These are phyloP conservation scores for Myripristis murdjan DNA, from an alignment of 2,797 vertebrate genomes.

Conservation along the genomic window DNA sequence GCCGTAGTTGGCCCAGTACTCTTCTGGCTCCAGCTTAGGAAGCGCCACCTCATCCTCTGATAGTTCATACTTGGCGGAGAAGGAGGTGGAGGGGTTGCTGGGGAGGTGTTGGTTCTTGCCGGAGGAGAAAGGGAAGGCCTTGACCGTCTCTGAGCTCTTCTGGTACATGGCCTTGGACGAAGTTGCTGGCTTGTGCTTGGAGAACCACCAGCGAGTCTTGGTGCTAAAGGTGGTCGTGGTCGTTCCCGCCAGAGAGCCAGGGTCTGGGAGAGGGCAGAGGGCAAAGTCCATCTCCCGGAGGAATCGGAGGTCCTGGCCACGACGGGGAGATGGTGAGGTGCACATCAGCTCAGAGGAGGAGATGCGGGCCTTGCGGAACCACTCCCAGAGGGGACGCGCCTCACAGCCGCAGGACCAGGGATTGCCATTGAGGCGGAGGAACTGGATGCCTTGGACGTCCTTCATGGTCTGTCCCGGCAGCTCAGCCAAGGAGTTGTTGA, in stretches of 20 bases:
- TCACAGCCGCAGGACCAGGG: constrained; percentile 98
- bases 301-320: constrained; percentile 91
- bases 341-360: constrained; percentile 95
- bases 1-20: constrained; percentile 91
- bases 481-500: constrained; percentile 95
- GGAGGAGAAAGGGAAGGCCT: constrained; percentile 79
- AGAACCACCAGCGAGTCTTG: constrained; percentile 88
- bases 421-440: constrained; percentile 96
- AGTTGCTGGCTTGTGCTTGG: constrained; percentile 88
- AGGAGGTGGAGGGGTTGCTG: constrained; percentile 80
- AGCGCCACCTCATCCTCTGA: constrained; percentile 90
- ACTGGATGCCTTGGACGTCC: constrained; percentile 92
- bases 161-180: constrained; percentile 86
- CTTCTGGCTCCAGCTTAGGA: constrained; percentile 89
- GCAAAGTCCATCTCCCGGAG: constrained; percentile 94
- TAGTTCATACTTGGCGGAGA: constrained; percentile 91
- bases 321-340: constrained; percentile 89
- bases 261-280: constrained; percentile 89
- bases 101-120: constrained; percentile 75
- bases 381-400: constrained; percentile 93
- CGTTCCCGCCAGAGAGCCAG: constrained; percentile 85
- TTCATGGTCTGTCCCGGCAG: constrained; percentile 93
- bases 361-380: constrained; percentile 92
- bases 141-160: constrained; percentile 85
- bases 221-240: constrained; percentile 89